phyloP scores from a whole-genome alignment of 2,113 vertebrate genomes.

The Electrona antarctica region DNA sequence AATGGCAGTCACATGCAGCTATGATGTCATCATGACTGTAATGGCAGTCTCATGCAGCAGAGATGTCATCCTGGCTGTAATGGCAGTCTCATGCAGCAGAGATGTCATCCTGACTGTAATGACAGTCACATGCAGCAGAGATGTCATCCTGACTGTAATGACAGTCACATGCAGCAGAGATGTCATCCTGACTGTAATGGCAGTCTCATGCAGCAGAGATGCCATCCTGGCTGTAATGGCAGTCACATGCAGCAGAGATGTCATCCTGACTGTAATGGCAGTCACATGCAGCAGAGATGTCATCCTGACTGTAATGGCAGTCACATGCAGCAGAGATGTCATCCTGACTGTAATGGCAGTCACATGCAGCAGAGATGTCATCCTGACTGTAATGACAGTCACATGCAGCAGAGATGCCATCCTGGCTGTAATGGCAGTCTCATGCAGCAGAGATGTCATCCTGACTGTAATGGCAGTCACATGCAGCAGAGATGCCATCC shows the following conservation, averaged over 20 bases:
- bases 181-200: constrained; percentile 17
- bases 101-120: constrained; percentile 17
- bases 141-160: constrained; percentile 15
- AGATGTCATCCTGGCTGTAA: constrained; percentile 17
- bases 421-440: too few species aligned
- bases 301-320: constrained; percentile 3
- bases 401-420: constrained; percentile 9
- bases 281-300: background rate
- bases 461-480: too few species aligned
- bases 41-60: too few species aligned
- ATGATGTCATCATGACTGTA: too few species aligned
- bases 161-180: too few species aligned
- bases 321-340: constrained; percentile 7
- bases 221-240: constrained; percentile 18
- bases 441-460: constrained; percentile 11
- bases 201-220: too few species aligned
- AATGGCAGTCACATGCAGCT: too few species aligned
- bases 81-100: too few species aligned
- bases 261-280: constrained; percentile 13
- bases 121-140: too few species aligned
- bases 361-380: constrained; percentile 7
- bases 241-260: background rate
- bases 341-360: too few species aligned
- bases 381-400: too few species aligned
- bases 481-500: constrained; percentile 13